These are phyloP conservation scores for Thripadectes ignobilis DNA, from an alignment of 2,797 vertebrate species.

Conservation along the genomic window DNA sequence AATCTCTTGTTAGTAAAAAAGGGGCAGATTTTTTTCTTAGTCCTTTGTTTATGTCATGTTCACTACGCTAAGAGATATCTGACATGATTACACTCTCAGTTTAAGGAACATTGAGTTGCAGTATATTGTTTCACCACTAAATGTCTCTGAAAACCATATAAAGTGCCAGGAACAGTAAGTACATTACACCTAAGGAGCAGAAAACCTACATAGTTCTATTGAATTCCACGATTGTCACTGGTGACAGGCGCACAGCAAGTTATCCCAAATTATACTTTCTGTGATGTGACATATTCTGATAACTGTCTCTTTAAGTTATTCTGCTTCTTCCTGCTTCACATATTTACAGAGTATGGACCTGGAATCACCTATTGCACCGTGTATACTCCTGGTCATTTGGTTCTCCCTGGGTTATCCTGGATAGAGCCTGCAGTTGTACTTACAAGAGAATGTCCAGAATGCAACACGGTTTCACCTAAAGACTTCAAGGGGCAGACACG, in stretches of 20 bases:
- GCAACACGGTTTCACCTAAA: not conserved
- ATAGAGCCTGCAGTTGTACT: not conserved
- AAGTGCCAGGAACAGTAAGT: not conserved
- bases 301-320: not conserved
- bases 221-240: not conserved
- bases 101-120: not conserved
- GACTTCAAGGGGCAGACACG: not conserved
- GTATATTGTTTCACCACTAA: slow-evolving; percentile 47
- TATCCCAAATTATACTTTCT: not conserved
- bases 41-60: not conserved
- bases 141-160: slow-evolving; percentile 54
- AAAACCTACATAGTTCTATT: accelerated
- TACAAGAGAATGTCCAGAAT: not conserved
- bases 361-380: not conserved
- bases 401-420: not conserved
- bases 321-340: accelerated
- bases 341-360: not conserved
- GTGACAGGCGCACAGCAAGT: not conserved
- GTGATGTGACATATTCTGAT: not conserved
- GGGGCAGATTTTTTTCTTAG: not conserved
- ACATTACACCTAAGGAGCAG: not conserved
- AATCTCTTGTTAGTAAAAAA: not conserved
- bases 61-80: not conserved
- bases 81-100: accelerated
- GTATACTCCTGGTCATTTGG: not conserved